Base-by-base conservation (phyloP, 1,140 invertebrate species). In the Sycophaga agraensis region DNA sequence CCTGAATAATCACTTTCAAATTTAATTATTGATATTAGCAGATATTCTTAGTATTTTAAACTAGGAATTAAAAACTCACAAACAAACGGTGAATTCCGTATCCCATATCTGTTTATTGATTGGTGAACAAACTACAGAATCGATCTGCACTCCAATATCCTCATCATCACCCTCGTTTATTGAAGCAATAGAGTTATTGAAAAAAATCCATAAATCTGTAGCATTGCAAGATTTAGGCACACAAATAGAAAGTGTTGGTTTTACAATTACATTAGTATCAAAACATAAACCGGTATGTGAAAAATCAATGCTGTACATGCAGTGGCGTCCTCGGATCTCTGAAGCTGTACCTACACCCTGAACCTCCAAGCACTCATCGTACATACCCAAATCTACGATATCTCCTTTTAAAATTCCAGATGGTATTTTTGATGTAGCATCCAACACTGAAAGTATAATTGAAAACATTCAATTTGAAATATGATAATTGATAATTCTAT, bases 341-440 rank as follows among this genome's bases (percentile, higher is more conserved):
- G 22, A 8, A 16, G 45, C 16, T 8, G 16, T 6, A 6, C 40
- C 35, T 19, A 43, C 26, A 4, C 12, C 37, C 0, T 28, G 14
- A 19, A 35, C 35, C 11, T 21, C 49, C 7, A 72, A 24, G 48
- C 75, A 77, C 57, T 75, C 71, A 22, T 73, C 68, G 56, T 65
- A 75, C 54, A 72, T 66, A 14, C 75, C 73, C 9, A 74, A 50
- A 55, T 68, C 61, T 11, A 55, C 42, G 1, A 75, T 28, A 55
- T 75, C 68, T 8, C 73, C 75, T 22, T 40, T 19, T 1, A 75
- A 51, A 11, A 77, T 59, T 12, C 75, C 75, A 2, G 60, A 61
- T 28, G 67, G 69, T 1, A 73, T 12, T 50, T 75, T 75, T 5
- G 70, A 66, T 35, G 68, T 66, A 1, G 75, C 66, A 56, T 77